Evolutionary conservation across 2,888 invertebrate species (phyloP), one percentile per base, ranked within the genome.

Genomic region (Thymelicus lineola): DNA sequence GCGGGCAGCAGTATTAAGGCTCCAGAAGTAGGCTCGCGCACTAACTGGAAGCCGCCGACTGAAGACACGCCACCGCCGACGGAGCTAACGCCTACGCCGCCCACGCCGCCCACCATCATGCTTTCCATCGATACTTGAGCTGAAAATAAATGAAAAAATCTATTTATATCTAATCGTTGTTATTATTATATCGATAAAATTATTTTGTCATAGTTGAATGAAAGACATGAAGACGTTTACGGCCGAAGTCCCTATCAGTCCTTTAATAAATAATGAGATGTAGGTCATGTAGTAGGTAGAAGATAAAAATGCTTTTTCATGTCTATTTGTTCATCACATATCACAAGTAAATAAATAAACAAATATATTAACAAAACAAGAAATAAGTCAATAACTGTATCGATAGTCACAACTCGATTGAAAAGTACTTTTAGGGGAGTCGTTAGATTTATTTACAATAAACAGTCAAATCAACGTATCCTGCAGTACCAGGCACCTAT

Each of bases 11-110:
- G 95, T 75, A 97, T 95, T 73, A 97, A 94, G 78, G 97, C 97
- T 59, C 98, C 98, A 5, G 97, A 97, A 28, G 96, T 95, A 42
- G 98, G 97, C 86, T 98, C 98, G 74, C 98, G 95, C 64, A 97
- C 96, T 82, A 98, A 94, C 90, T 98, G 98, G 89, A 96, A 97
- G 71, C 98, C 98, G 71, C 97, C 96, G 71, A 97, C 83, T 94
- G 96, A 93, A 89, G 95, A 84, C 94, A 96, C 94, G 50, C 90
- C 90, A 50, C 86, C 86, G 69, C 88, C 91, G 61, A 93, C 85
- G 64, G 97, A 97, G 69, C 97, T 95, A 71, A 97, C 87, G 94
- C 96, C 93, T 93, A 95, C 86, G 92, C 96, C 94, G 14, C 91
- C 90, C 9, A 96, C 94, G 59, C 91, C 90, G 75, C 97, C 95